Evolutionary conservation across 2,888 invertebrate species (phyloP), one percentile per base, ranked within the genome.

Genomic region (Drosophila bunnanda): DNA sequence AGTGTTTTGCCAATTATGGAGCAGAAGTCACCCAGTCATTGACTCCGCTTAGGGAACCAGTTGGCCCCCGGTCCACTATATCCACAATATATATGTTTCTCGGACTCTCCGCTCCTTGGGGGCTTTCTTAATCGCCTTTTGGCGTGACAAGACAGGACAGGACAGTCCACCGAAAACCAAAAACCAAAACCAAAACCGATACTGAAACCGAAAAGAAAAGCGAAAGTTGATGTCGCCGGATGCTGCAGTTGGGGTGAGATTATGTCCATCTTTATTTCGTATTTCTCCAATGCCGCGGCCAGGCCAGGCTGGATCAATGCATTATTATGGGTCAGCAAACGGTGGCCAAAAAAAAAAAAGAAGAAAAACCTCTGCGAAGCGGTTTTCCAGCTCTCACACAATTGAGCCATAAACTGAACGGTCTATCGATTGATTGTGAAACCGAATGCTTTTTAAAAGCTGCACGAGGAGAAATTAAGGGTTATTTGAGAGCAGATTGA

Each of bases 201-300:
- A 39, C 34, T 5, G 25, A 64, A 32, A 28, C 12, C 66, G 55
- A 46, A 44, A 74, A 62, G 64, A 77, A 83, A 81, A 81, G 84
- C 84, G 81, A 81, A 81, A 81, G 81, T 81, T 81, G 67, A 62
- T 55, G 62, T 72, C 77, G 75, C 84, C 81, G 81, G 80, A 83
- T 81, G 71, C 78, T 56, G 71, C 54, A 52, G 70, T 56, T 64
- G 53, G 53, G 39, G 73, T 46, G 73, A 72, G 71, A 72, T 72
- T 72, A 64, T 72, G 71, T 62, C 72, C 71, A 71, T 71, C 71
- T 71, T 71, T 61, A 28, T 36, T 50, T 64, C 6, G 50, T 50
- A 50, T 50, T 32, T 50, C 50, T 9, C 50, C 50, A 50, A 32
- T 20, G 50, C 50, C 17, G 48, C 46, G 28, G 28, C 46, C 46